A percentile compares a stretch with the other conserved stretches of the same genome.
Conservation (phyloP, 2,113 vertebrate genomes). For the Tragelaphus imberbis region DNA sequence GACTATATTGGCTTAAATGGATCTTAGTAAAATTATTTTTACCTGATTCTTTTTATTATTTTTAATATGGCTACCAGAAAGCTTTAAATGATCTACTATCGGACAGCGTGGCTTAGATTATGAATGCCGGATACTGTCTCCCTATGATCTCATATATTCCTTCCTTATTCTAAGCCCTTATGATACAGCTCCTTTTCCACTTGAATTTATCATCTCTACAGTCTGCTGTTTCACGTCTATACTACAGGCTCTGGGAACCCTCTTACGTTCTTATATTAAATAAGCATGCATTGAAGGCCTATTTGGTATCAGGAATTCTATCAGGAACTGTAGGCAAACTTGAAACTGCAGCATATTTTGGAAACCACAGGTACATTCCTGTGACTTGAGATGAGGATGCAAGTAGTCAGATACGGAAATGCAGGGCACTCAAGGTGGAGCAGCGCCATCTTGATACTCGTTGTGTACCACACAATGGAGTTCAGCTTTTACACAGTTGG, state of each 20-base stretch:
- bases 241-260: background rate
- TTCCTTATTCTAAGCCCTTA: background rate
- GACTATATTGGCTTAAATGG: background rate
- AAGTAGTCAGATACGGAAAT: background rate
- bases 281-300: background rate
- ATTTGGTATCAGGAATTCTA: background rate
- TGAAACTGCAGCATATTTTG: background rate
- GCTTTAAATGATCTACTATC: background rate
- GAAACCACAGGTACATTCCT: background rate
- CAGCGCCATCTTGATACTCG: background rate
- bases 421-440: background rate
- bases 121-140: background rate
- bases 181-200: background rate
- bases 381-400: background rate
- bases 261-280: background rate
- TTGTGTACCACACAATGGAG: background rate
- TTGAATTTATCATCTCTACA: background rate
- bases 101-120: background rate
- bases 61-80: background rate
- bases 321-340: background rate
- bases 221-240: background rate
- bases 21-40: slow-evolving; percentile 1
- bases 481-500: background rate
- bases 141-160: background rate
- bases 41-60: background rate